Base-by-base conservation (phyloP, 2,797 vertebrate species). In the Potorous gilbertii region DNA sequence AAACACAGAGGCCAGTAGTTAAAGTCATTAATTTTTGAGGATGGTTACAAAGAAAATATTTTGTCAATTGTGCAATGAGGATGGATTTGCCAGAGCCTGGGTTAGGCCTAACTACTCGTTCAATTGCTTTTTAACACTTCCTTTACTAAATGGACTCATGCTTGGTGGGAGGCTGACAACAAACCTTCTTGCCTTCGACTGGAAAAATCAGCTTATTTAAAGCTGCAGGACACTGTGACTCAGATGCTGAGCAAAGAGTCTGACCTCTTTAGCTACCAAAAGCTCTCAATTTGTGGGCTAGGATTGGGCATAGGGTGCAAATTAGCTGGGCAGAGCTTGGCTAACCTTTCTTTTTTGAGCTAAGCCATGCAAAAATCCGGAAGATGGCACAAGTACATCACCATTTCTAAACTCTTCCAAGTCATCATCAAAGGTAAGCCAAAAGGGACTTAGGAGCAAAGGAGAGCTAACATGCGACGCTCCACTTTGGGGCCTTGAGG, bases 1-100 rank as follows among this genome's bases (percentile, higher is more conserved):
- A 96, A 97, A 93, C 28, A 0, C 0, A 46, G 40, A 16, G 92
- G 93, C 90, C 96, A 90, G 92, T 96, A 74, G 96, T 96, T 97
- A 96, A 93, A 97, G 96, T 96, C 93, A 96, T 98, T 97, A 96
- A 95, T 91, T 93, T 96, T 96, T 94, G 91, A 95, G 94, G 94
- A 92, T 87, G 92, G 94, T 91, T 92, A 96, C 91, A 93, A 97
- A 97, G 97, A 96, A 97, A 97, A 94, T 94, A 92, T 97, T 97
- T 92, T 92, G 92, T 97, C 95, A 96, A 97, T 87, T 94, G 96
- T 3, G 0, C 62, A 57, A 62, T 94, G 50, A 94, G 93, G 94
- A 89, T 54, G 90, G 92, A 95, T 96, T 92, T 96, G 96, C 50
- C 93, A 90, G 90, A 81, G 56, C 94, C 90, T 55, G 91, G 93